Percentiles rank a stretch among this genome's conserved stretches.
These are phyloP conservation scores for Scortum barcoo DNA, from an alignment of 2,113 vertebrate species.

Conservation along the genomic window DNA sequence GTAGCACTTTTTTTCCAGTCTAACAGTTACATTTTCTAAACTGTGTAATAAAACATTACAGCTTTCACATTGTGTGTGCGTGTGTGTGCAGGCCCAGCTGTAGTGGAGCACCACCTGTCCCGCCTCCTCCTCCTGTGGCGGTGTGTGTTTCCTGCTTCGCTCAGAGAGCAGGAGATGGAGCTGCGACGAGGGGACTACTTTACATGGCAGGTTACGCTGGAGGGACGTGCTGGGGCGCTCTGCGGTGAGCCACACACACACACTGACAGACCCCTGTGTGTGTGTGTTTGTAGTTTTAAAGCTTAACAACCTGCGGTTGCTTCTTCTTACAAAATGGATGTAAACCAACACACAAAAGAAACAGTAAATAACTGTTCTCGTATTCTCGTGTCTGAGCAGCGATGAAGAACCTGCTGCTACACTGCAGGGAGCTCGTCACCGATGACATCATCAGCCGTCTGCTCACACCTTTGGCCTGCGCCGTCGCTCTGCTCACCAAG, in stretches of 20 bases:
- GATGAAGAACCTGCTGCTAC: constrained; percentile 89
- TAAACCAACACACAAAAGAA: too few species aligned
- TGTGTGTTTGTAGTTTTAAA: constrained; percentile 4
- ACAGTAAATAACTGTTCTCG: too few species aligned
- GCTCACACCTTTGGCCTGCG: constrained; percentile 88
- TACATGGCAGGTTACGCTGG: constrained; percentile 95
- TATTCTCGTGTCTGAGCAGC: constrained; percentile 80
- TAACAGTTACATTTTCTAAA: too few species aligned
- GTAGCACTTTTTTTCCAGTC: too few species aligned
- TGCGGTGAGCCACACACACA: constrained; percentile 87
- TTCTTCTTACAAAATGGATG: too few species aligned
- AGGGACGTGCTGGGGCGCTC: constrained; percentile 93
- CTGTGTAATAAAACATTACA: too few species aligned
- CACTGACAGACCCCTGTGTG: neutral
- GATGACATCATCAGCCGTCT: constrained; percentile 90
- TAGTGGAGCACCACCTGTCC: constrained; percentile 89
- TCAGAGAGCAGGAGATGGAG: constrained; percentile 92
- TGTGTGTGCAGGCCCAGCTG: constrained; percentile 87
- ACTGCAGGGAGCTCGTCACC: constrained; percentile 90
- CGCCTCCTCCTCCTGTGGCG: constrained; percentile 91
- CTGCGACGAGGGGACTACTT: constrained; percentile 92
- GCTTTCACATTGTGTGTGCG: constrained; percentile 10
- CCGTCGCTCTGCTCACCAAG: constrained; percentile 90
- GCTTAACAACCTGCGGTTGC: too few species aligned
- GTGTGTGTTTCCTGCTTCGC: constrained; percentile 90